Base-by-base conservation (phyloP, 2,113 vertebrate species). In the Nothobranchius furzeri region DNA sequence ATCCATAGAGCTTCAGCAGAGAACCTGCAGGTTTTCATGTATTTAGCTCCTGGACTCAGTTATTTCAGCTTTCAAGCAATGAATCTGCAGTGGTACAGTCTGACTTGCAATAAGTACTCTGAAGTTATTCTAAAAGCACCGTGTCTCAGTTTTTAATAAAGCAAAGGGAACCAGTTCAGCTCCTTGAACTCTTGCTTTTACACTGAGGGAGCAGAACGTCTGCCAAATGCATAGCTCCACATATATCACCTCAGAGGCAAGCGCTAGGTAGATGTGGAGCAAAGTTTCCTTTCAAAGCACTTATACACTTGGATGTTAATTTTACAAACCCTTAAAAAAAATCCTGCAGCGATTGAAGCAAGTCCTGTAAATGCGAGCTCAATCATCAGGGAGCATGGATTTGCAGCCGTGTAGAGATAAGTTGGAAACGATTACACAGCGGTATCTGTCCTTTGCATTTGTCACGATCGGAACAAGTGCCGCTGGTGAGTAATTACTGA, bases 191-290 rank as follows among this genome's bases (percentile, higher is more conserved):
- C 76, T 40, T 45, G 13, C n/a, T 49, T 63, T 70, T 59, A 24
- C 30, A 35, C 11, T 58, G 53, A 64, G 79, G 48, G 11, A 53
- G 30, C 66, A 73, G 7, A 47, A 9, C 68, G 76, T 84, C n/a
- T 61, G 40, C 40, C 59, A 57, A 73, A 72, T 17, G 8, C 46
- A 30, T 30, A 1, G 20, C 36, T 54, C 42, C 2, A n/a, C 51
- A 85, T 81, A 75, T 78, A 82, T 87, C 76, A 54, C 48, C 64
- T 73, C 37, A 36, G 64, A 83, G 67, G 74, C 74, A 77, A 66
- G 74, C 79, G 73, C 82, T 71, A 76, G 57, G 42, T 48, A 75
- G 58, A 68, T 78, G 48, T 48, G 67, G 71, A 53, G 66, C 46
- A 63, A 79, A 66, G 54, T 80, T 79, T 75, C 54, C 30, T 78